Percentiles rank a stretch among this genome's conserved stretches.
These are phyloP conservation scores for Phymastichus coffea DNA, from an alignment of 1,140 invertebrate species.

Conservation along the genomic window DNA sequence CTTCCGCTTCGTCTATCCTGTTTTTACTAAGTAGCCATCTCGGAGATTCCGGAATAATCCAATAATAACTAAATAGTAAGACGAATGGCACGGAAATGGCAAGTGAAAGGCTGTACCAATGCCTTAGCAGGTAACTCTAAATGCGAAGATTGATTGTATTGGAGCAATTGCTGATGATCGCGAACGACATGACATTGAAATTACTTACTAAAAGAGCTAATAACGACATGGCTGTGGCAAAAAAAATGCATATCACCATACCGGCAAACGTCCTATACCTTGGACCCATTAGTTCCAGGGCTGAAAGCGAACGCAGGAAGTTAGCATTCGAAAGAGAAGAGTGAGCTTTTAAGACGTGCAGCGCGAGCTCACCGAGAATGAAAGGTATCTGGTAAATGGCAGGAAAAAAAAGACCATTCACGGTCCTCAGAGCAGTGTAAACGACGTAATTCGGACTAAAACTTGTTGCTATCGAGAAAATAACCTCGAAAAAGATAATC, in stretches of 20 bases:
- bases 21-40: slow-evolving; percentile 67
- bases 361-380: slow-evolving; percentile 58
- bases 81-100: slow-evolving; percentile 71
- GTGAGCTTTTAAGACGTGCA: not conserved
- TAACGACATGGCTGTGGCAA: slow-evolving; percentile 66
- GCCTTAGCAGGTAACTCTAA: slow-evolving; percentile 61
- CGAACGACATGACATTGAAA: no score
- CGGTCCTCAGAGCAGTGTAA: slow-evolving; percentile 64
- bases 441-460: slow-evolving; percentile 68
- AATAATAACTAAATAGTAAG: slow-evolving; percentile 64
- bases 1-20: slow-evolving; percentile 62
- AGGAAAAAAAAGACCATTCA: slow-evolving; percentile 71
- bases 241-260: slow-evolving; percentile 68
- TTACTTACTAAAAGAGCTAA: slow-evolving; percentile 61
- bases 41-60: slow-evolving; percentile 69
- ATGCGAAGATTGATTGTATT: not conserved
- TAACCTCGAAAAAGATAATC: slow-evolving; percentile 67
- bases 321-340: slow-evolving; percentile 1
- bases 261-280: slow-evolving; percentile 67
- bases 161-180: not conserved
- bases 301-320: slow-evolving; percentile 35
- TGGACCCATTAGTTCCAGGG: slow-evolving; percentile 69
- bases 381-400: slow-evolving; percentile 72
- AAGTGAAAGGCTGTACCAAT: slow-evolving; percentile 68
- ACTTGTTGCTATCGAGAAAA: slow-evolving; percentile 67